Conservation (phyloP, 2,113 vertebrate genomes). For the Condylura cristata region DNA sequence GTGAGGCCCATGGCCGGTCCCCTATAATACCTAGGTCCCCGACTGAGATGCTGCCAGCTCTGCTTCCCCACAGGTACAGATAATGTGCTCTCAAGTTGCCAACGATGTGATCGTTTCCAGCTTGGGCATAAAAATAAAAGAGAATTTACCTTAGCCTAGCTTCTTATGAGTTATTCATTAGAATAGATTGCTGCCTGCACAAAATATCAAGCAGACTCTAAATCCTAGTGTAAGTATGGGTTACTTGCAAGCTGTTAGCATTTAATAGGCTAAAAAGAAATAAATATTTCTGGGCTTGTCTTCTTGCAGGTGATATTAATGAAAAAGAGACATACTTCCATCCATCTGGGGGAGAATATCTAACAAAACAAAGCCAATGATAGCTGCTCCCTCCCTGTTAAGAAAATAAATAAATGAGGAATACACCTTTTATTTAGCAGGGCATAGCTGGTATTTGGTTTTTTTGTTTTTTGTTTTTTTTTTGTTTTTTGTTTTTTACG, state of each 20-base stretch:
- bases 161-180: conserved; percentile 67
- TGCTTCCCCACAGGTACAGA: too few relatives aligned
- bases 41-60: not conserved
- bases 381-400: not conserved
- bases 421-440: not conserved
- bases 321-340: not conserved
- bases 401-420: conserved; percentile 18
- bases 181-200: conserved; percentile 60
- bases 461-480: too few relatives aligned
- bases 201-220: conserved; percentile 63
- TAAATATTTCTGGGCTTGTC: conserved; percentile 60
- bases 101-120: conserved; percentile 17
- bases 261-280: conserved; percentile 72
- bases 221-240: conserved; percentile 54
- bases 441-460: not conserved
- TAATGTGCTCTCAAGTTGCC: conserved; percentile 11
- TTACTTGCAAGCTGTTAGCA: conserved; percentile 62
- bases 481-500: not conserved
- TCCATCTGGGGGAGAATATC: not conserved
- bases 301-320: conserved; percentile 59
- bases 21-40: not conserved
- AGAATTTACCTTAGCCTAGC: conserved; percentile 34
- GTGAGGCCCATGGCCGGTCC: too few relatives aligned
- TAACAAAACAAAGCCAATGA: not conserved
- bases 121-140: conserved; percentile 62